Evolutionary conservation across 37 sponge, comb jelly and placozoan species (phyloP).

Genomic region (Dysidea cf. avara): DNA sequence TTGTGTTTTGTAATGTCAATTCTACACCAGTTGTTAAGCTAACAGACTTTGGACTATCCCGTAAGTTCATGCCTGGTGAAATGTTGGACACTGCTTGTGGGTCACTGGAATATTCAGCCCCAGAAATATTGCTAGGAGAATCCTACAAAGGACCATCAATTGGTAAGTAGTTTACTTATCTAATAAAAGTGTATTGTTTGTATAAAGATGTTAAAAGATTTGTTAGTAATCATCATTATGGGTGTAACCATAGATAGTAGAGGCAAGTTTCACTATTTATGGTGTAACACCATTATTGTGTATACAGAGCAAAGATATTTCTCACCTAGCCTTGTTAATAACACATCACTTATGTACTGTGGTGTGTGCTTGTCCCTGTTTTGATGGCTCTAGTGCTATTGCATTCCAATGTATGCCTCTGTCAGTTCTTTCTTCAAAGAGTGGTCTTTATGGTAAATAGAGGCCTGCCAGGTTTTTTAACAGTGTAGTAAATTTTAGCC

Average conservation of each 20-base stretch:
- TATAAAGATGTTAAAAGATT: slow-evolving; percentile 6
- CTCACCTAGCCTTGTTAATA: too few species aligned
- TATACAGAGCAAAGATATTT: too few species aligned
- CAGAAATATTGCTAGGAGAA: slow-evolving; percentile 94
- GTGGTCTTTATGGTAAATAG: too few species aligned
- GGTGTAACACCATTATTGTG: too few species aligned
- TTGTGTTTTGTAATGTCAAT: slow-evolving; percentile 77
- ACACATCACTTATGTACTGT: too few species aligned
- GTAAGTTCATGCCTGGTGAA: slow-evolving; percentile 90
- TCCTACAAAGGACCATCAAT: slow-evolving; percentile 88
- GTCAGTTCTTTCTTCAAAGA: too few species aligned
- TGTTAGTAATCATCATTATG: background rate
- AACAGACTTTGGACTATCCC: slow-evolving; percentile 95
- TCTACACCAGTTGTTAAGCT: slow-evolving; percentile 61
- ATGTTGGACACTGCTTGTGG: slow-evolving; percentile 93
- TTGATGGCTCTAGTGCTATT: too few species aligned
- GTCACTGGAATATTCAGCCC: slow-evolving; percentile 93
- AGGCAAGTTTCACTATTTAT: too few species aligned
- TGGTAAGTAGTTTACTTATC: slow-evolving; percentile 52
- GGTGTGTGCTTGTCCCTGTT: too few species aligned
- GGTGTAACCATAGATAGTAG: background rate
- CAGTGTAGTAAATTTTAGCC: too few species aligned
- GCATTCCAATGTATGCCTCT: too few species aligned
- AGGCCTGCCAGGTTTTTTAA: too few species aligned
- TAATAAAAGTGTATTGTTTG: slow-evolving; percentile 1